Evolutionary conservation across 2,888 invertebrate genomes (phyloP), one percentile per base, ranked within the genome.

Genomic region (Latrodectus elegans): DNA sequence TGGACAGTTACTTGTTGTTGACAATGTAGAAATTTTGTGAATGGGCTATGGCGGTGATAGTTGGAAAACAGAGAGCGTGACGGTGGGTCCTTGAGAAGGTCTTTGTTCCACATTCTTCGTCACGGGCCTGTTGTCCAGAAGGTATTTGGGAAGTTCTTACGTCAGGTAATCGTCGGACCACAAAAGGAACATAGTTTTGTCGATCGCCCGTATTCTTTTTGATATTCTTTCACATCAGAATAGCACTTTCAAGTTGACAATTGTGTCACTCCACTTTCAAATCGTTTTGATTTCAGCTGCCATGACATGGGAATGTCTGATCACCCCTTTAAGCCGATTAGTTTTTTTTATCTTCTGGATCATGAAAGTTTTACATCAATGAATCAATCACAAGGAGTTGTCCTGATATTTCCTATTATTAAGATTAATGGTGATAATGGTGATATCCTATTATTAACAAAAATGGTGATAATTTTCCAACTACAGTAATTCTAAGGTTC

Each of bases 71-170:
- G 26, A 53, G 81, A 74, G 68, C 75, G 68, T 75, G 68, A 38
- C 70, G 75, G 51, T 67, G 79, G 73, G 86, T 80, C 85, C 85
- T 80, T 85, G 75, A 80, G 81, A 86, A 86, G 86, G 86, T 87
- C 86, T 87, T 87, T 87, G 86, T 87, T 75, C 86, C 81, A 87
- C 81, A 87, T 87, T 81, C 86, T 26, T 81, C 86, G 86, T 81
- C 77, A 81, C 81, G 86, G 81, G 38, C 86, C 81, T 80, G 22
- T 87, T 81, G 77, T 17, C 67, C 9, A 70, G 72, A 72, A 81
- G 81, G 74, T 79, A 64, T 55, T 77, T 71, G 60, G 73, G 38
- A 26, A 52, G 65, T 81, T 51, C 78, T 84, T 78, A 79, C 85
- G 74, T 79, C 73, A 85, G 52, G 17, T 12, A 12, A 72, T 65